Conservation (phyloP, 2,113 vertebrate genomes). For the Marcusenius ussheri region DNA sequence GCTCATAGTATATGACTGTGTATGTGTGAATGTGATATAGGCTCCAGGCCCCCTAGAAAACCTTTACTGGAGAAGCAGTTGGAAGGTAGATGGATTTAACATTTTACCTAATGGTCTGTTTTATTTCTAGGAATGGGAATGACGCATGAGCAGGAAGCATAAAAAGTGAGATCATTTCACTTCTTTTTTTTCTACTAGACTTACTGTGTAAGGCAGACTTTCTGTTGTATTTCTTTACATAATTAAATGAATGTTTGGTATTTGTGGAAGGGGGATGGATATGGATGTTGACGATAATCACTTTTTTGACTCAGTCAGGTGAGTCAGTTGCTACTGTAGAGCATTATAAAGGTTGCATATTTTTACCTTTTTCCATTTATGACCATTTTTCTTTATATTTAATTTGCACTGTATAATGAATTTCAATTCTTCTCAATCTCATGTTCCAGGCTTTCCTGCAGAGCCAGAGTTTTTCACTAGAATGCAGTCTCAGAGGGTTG, state of each 20-base stretch:
- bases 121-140: conserved; percentile 45
- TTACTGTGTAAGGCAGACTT: background rate
- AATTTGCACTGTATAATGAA: background rate
- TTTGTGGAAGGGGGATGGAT: background rate
- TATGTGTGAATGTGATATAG: background rate
- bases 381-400: background rate
- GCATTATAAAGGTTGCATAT: background rate
- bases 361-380: background rate
- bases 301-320: background rate
- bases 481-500: conserved; percentile 38
- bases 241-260: background rate
- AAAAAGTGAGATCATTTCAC: conserved; percentile 50
- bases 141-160: conserved; percentile 57
- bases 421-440: background rate
- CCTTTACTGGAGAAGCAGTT: background rate
- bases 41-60: background rate
- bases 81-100: background rate
- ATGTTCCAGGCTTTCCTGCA: conserved; percentile 13
- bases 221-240: background rate
- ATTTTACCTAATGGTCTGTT: background rate
- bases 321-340: background rate
- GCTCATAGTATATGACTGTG: background rate
- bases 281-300: background rate
- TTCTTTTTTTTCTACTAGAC: background rate
- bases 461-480: conserved; percentile 29